phyloP scores from a whole-genome alignment of 2,888 invertebrate genomes.

The Dorcus hopei region DNA sequence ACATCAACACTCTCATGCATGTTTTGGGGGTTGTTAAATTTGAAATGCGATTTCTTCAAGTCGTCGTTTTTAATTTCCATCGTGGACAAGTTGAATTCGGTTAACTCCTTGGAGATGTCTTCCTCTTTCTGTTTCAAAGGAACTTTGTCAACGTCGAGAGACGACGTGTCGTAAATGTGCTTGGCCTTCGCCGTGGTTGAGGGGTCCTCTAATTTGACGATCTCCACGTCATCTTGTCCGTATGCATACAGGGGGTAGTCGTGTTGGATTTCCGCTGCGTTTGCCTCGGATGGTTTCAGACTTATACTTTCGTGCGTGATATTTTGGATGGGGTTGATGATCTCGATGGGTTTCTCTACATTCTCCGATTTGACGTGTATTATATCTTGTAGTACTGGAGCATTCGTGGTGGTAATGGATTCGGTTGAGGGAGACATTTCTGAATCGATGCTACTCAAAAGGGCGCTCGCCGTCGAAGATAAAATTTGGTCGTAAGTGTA shows the following conservation, averaged over 20 bases:
- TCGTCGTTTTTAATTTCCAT: constrained; percentile 6
- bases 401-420: neutral
- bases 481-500: neutral
- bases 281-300: constrained; percentile 27
- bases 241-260: constrained; percentile 48
- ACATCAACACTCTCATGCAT: constrained; percentile 23
- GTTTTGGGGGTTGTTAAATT: constrained; percentile 11
- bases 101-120: constrained; percentile 39
- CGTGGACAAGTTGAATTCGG: constrained; percentile 38
- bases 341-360: constrained; percentile 13
- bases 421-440: neutral
- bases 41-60: constrained; percentile 29
- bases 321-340: neutral
- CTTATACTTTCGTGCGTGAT: constrained; percentile 25
- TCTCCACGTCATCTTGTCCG: constrained; percentile 50
- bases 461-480: neutral
- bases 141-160: constrained; percentile 6
- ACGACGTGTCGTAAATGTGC: constrained; percentile 28
- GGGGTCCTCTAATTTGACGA: constrained; percentile 46
- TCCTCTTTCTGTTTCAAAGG: constrained; percentile 8
- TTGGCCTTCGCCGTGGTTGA: constrained; percentile 34
- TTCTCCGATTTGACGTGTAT: constrained; percentile 15
- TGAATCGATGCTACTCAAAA: neutral
- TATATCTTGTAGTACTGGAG: constrained; percentile 12
- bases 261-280: constrained; percentile 45